These are phyloP conservation scores for Rhopalosiphum padi DNA, from an alignment of 1,140 invertebrate species.

Conservation along the genomic window DNA sequence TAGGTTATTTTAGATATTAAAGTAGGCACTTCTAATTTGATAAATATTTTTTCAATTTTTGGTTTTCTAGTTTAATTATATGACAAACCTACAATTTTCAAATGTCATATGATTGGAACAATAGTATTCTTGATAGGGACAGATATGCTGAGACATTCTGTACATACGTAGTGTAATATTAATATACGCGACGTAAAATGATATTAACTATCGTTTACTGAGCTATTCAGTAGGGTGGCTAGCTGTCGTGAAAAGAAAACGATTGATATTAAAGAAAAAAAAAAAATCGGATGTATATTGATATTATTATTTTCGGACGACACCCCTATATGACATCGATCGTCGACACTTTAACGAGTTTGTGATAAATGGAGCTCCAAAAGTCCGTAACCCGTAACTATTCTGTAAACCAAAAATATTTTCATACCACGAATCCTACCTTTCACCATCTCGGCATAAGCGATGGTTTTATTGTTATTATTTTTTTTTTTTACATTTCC, in stretches of 20 bases:
- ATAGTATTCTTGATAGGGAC: neutral
- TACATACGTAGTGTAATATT: neutral
- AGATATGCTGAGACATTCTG: neutral
- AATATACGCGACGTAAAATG: neutral
- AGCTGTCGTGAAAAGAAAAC: neutral
- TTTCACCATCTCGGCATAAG: neutral
- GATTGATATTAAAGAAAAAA: neutral
- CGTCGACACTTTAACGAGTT: slow-evolving; percentile 1
- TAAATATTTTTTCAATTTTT: neutral
- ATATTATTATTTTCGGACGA: neutral
- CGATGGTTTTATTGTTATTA: neutral
- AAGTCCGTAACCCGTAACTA: neutral
- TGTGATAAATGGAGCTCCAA: neutral
- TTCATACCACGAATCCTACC: neutral
- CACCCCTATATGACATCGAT: neutral
- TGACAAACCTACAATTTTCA: neutral
- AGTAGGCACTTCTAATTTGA: neutral
- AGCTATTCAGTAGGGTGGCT: neutral
- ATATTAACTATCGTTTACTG: neutral
- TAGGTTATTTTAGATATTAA: neutral
- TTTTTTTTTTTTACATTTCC: neutral
- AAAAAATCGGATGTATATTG: neutral
- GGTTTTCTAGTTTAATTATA: neutral
- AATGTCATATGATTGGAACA: neutral
- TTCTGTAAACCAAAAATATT: neutral